Base-by-base conservation (phyloP, 1,140 invertebrate species). In the Zophobas morio region DNA sequence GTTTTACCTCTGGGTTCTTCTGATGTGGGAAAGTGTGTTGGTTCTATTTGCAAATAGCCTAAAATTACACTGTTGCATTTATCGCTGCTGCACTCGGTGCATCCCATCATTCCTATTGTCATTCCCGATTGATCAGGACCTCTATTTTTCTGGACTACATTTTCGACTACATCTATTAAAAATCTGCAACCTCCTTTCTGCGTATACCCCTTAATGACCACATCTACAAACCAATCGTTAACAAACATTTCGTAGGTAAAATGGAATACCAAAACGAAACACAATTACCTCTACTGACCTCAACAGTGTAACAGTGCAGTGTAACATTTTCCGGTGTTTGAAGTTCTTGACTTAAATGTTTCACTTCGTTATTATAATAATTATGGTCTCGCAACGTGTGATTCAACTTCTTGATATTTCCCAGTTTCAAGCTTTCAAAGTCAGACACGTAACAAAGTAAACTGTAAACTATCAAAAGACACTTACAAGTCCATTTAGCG, bases 201-300 rank as follows among this genome's bases (percentile, higher is more conserved):
- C 5, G 37, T 36, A 36, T 36, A 60, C 8, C 56, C 56, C 36
- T 60, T 60, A 39, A 60, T 60, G 1, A 60, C 35, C 3, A 37
- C 35, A 35, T 60, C 56, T 60, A 20, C 37, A 36, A 39, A 60
- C 2, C 6, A 60, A 36, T 37, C 35, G n/a, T 35, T 36, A 60
- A 2, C 6, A n/a, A 0, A 6, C 2, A 60, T 46, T 8, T 4
- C 8, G 42, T 46, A 46, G 8, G 8, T 46, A 60, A 35, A 60
- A 36, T 35, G 4, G 54, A 8, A 6, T 53, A 8, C 2, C 20
- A 2, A 4, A 46, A 46, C 8, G 42, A 53, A 53, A 6, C 8
- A 56, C 35, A 2, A 60, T 53, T 60, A 60, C 56, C 56, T 37
- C 35, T 35, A 35, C 32, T 8, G n/a, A 60, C 8, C 35, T 60